These are phyloP conservation scores for Elysia chlorotica DNA, from an alignment of 1,140 invertebrate species.

Conservation along the genomic window DNA sequence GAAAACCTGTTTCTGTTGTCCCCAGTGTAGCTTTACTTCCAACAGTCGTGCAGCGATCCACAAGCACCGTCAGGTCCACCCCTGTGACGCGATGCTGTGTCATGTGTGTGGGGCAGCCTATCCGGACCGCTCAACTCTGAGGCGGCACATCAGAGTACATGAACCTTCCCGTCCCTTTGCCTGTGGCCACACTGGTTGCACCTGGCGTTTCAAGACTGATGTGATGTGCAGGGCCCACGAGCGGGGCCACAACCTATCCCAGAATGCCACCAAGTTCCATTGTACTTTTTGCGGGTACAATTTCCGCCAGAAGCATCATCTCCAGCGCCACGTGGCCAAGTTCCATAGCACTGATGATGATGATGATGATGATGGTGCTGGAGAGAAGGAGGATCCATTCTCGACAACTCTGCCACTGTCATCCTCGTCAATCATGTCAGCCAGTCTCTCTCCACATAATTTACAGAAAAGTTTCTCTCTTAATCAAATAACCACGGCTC, in stretches of 20 bases:
- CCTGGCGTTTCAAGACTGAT: conserved; percentile 56
- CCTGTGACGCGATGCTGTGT: conserved; percentile 50
- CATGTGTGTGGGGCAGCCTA: conserved; percentile 58
- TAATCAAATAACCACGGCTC: background rate
- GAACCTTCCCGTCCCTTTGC: conserved; percentile 49
- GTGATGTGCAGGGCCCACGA: conserved; percentile 55
- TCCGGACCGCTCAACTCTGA: conserved; percentile 51
- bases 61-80: conserved; percentile 56
- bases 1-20: conserved; percentile 47
- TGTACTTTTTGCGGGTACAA: conserved; percentile 50
- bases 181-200: conserved; percentile 51
- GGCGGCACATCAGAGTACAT: conserved; percentile 57
- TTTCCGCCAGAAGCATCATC: conserved; percentile 58
- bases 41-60: conserved; percentile 50
- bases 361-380: too few species aligned
- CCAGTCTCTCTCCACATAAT: background rate
- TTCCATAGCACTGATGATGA: conserved; percentile 53
- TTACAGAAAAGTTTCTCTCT: background rate
- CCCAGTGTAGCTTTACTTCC: conserved; percentile 54
- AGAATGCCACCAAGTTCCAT: conserved; percentile 44
- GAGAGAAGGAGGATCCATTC: background rate
- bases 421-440: background rate
- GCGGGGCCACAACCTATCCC: conserved; percentile 45
- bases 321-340: conserved; percentile 48
- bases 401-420: background rate